Base-by-base conservation (phyloP, 1,140 invertebrate genomes). In the Littorina saxatilis region DNA sequence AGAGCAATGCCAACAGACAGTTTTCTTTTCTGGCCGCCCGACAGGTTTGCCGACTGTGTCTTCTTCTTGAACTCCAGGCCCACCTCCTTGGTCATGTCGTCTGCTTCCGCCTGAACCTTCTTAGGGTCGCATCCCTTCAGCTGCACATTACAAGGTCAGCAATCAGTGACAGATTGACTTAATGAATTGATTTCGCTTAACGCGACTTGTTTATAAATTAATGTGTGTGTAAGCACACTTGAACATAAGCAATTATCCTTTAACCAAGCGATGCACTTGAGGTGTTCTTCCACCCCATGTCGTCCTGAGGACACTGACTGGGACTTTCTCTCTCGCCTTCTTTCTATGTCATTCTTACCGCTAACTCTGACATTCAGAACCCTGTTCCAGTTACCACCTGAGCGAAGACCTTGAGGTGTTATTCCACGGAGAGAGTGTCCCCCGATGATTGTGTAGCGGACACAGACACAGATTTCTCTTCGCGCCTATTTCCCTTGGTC, bases 321-420 rank as follows among this genome's bases (percentile, higher is more conserved):
- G 98, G 92, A 80, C 95, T 27, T 68, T 32, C 29, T 27, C 63
- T 9, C 35, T 23, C 55, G 5, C 20, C 4, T 23, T 58, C 55
- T 23, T 23, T 23, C 55, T n/a, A n/a, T n/a, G n/a, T n/a, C n/a
- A 20, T 23, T 23, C 4, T 27, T 27, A n/a, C 55, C 4, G 27
- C 4, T 58, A 20, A 58, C 55, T 27, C n/a, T n/a, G n/a, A n/a
- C n/a, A n/a, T n/a, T n/a, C n/a, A n/a, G n/a, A n/a, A n/a, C n/a
- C n/a, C n/a, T n/a, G n/a, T n/a, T n/a, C n/a, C n/a, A n/a, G n/a
- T n/a, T n/a, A n/a, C 61, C 73, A 92, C 89, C 84, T 89, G 94
- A 93, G 83, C 95, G 91, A 97, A 98, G 92, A 98, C 98, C 79
- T 95, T 93, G 17, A 99, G 93, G 93, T 99, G 98, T 92, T 99